Conservation (phyloP, 2,888 invertebrate species). For the Prosapia bicincta region DNA sequence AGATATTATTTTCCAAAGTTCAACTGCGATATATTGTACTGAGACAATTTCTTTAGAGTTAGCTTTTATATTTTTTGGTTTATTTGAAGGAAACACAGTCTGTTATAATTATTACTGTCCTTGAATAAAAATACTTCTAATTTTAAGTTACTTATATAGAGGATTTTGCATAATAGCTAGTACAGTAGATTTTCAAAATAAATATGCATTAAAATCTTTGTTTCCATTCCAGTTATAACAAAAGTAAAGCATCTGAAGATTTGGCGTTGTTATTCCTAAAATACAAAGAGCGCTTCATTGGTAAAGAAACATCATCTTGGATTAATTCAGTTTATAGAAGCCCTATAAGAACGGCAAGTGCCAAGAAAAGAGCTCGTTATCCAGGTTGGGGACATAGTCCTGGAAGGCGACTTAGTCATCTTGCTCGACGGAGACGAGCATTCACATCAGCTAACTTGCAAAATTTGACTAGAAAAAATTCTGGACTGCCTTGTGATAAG, state of each 20-base stretch:
- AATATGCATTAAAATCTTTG: no score
- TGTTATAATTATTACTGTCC: no score
- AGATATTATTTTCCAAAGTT: no score
- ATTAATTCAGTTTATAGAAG: constrained; percentile 54
- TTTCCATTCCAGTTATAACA: constrained; percentile 60
- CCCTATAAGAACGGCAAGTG: constrained; percentile 56
- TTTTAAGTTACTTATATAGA: no score
- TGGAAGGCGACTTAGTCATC: constrained; percentile 70
- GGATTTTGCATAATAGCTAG: no score
- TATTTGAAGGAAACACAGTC: no score
- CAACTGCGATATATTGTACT: no score
- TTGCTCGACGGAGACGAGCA: constrained; percentile 69
- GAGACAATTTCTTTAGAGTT: no score
- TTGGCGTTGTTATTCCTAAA: constrained; percentile 63
- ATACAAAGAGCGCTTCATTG: constrained; percentile 67
- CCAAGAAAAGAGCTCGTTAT: constrained; percentile 55
- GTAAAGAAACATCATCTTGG: constrained; percentile 69
- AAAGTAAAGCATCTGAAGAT: constrained; percentile 64
- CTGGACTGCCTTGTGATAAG: constrained; percentile 4
- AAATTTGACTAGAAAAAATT: constrained; percentile 9
- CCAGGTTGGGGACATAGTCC: constrained; percentile 63
- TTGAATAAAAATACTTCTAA: no score
- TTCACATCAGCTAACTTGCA: constrained; percentile 68
- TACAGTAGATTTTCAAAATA: no score
- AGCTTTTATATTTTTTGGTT: no score